These are phyloP conservation scores for Rhyzopertha dominica DNA, from an alignment of 1,140 invertebrate genomes.

Conservation along the genomic window DNA sequence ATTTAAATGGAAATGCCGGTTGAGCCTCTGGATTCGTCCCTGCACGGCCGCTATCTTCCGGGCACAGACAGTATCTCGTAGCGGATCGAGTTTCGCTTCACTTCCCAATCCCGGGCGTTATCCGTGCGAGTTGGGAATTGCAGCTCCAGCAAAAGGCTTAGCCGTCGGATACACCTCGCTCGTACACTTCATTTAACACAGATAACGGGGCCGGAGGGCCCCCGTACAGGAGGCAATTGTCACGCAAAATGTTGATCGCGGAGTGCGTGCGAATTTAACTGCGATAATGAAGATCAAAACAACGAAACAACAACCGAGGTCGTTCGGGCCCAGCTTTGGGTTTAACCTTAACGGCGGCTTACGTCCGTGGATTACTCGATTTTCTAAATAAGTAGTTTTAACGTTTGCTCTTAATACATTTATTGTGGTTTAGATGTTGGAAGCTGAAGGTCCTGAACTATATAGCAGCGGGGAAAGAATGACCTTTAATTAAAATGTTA, in stretches of 20 bases:
- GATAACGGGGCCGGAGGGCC: constrained; percentile 37
- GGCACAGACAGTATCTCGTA: constrained; percentile 39
- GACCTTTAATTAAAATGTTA: no score
- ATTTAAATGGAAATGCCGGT: no score
- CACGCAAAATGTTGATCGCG: constrained; percentile 30
- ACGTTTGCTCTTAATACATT: no score
- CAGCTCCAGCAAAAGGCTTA: constrained; percentile 41
- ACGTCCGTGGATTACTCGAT: no score
- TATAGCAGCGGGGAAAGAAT: no score
- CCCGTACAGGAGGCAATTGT: constrained; percentile 27
- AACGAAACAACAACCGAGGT: constrained; percentile 24
- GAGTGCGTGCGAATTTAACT: constrained; percentile 32
- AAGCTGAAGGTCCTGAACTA: no score
- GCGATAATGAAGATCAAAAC: constrained; percentile 30
- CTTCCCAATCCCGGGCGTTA: constrained; percentile 39
- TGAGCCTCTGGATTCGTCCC: no score
- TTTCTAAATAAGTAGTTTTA: no score
- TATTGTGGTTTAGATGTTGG: no score
- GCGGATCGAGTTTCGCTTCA: constrained; percentile 42
- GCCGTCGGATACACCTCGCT: constrained; percentile 39
- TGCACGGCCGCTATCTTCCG: constrained; percentile 23
- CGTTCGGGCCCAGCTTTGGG: constrained; percentile 25
- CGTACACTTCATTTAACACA: constrained; percentile 46
- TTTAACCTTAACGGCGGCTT: constrained; percentile 21
- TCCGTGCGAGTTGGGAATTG: constrained; percentile 38